Percentiles rank a stretch among this genome's conserved stretches.
Conservation (phyloP, 1,140 invertebrate genomes). For the Euschistus heros region DNA sequence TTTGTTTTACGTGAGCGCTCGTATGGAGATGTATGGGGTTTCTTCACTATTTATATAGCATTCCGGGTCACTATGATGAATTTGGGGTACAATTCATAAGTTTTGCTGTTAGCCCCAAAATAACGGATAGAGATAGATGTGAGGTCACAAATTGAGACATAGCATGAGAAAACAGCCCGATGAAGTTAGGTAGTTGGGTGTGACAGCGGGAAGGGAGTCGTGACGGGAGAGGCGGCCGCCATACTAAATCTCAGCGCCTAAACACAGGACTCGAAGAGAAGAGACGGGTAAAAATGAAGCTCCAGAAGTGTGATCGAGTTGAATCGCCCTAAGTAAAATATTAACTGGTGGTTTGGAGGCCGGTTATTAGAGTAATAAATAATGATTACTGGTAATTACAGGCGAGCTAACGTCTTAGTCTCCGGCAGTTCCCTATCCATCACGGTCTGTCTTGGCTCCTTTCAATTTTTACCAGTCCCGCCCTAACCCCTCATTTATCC, state of each 20-base stretch:
- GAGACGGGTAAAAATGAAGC: neutral
- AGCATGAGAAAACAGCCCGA: neutral
- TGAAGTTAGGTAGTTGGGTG: neutral
- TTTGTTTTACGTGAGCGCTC: too few species aligned
- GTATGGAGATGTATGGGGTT: too few species aligned
- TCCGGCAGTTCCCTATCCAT: constrained; percentile 1
- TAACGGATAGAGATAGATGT: too few species aligned
- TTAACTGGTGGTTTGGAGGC: constrained; percentile 5
- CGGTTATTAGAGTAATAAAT: constrained; percentile 4
- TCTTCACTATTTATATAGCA: too few species aligned
- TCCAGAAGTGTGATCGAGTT: constrained; percentile 6
- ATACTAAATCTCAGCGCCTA: constrained; percentile 2
- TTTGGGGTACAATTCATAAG: neutral
- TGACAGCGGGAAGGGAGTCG: neutral
- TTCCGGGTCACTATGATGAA: too few species aligned
- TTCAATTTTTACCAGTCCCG: neutral
- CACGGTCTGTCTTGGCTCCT: constrained; percentile 1
- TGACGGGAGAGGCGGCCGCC: neutral
- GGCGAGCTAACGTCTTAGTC: constrained; percentile 1
- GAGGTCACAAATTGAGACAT: neutral
- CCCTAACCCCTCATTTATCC: too few species aligned
- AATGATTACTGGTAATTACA: neutral
- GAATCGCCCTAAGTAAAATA: constrained; percentile 9
- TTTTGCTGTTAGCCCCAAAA: neutral
- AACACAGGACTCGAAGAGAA: neutral